Conservation (phyloP, 1,140 invertebrate species). For the Gonioctena quinquepunctata region DNA sequence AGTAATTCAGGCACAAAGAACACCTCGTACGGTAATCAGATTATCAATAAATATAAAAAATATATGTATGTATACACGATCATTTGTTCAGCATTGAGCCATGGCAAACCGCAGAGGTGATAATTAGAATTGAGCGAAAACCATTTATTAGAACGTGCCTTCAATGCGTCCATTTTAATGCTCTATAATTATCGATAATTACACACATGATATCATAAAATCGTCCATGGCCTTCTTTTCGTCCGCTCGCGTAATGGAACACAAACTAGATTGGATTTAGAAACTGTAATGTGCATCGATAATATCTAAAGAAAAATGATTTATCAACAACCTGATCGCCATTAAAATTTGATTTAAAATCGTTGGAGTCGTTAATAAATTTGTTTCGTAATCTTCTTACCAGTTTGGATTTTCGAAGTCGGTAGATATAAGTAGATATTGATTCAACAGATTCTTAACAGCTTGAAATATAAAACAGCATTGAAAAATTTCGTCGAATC, state of each 20-base stretch:
- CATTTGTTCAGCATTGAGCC: neutral
- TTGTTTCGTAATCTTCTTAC: neutral
- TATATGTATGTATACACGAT: too few relatives aligned
- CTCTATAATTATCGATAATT: constrained; percentile 19
- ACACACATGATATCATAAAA: constrained; percentile 19
- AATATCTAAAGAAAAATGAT: constrained; percentile 1
- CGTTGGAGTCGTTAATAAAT: too few relatives aligned
- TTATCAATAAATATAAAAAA: too few relatives aligned
- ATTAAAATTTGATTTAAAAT: neutral
- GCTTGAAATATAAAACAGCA: too few relatives aligned
- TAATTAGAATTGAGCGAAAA: constrained; percentile 9
- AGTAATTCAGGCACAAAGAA: too few relatives aligned
- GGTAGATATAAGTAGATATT: too few relatives aligned
- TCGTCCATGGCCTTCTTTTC: constrained; percentile 14
- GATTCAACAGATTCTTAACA: too few relatives aligned
- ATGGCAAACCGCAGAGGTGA: neutral
- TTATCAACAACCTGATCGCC: neutral
- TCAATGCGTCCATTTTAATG: constrained; percentile 13
- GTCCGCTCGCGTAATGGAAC: neutral
- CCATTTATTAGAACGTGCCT: constrained; percentile 14
- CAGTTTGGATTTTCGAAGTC: too few relatives aligned
- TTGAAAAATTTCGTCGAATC: too few relatives aligned
- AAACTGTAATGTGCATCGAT: constrained; percentile 3
- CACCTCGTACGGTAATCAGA: too few relatives aligned
- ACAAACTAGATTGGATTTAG: neutral